Evolutionary conservation across 2,888 invertebrate species (phyloP).

Genomic region (Buathra laborator): DNA sequence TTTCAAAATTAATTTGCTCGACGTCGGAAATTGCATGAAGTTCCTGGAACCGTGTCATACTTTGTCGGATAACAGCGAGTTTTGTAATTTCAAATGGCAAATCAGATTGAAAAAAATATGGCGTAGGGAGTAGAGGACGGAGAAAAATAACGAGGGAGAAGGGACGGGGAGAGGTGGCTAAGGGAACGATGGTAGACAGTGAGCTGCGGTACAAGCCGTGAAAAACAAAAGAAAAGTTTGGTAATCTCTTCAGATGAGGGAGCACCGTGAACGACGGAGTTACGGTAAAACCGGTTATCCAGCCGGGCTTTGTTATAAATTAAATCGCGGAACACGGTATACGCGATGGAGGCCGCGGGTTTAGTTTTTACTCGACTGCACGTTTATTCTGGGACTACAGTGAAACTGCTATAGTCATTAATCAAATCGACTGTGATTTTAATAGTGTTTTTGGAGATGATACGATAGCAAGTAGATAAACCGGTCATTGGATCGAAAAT

Average conservation of each 20-base stretch:
- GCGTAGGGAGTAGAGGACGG: neutral
- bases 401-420: constrained; percentile 23
- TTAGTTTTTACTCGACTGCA: constrained; percentile 11
- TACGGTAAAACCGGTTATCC: constrained; percentile 38
- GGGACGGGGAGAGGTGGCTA: neutral
- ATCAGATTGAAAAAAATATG: constrained; percentile 13
- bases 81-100: constrained; percentile 19
- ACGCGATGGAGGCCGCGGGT: neutral
- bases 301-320: constrained; percentile 42
- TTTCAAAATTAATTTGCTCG: constrained; percentile 5
- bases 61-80: neutral
- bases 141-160: constrained; percentile 18
- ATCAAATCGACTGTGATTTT: constrained; percentile 7
- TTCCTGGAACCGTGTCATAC: neutral
- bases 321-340: constrained; percentile 47
- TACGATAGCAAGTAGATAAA: neutral
- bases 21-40: neutral
- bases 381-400: constrained; percentile 2
- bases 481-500: neutral
- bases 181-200: neutral
- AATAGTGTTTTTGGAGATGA: neutral
- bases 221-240: constrained; percentile 60
- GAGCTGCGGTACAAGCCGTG: neutral
- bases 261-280: constrained; percentile 25
- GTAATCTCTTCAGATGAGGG: constrained; percentile 59